Evolutionary conservation across 2,797 vertebrate genomes (phyloP), one percentile per base, ranked within the genome.

Genomic region (Betta splendens): DNA sequence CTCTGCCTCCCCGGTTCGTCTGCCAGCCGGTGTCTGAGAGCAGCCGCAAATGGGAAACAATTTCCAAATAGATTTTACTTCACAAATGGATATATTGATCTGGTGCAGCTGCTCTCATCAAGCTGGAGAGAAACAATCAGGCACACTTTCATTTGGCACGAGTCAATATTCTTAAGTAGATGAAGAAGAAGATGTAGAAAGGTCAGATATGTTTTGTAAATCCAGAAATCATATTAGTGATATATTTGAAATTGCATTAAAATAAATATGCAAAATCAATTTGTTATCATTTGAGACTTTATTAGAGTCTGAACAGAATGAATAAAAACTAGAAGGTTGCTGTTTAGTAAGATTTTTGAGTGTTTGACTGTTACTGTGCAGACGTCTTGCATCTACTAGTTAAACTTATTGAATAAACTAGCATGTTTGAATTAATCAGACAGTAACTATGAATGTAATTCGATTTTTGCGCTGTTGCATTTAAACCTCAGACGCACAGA

Each of bases 41-140:
- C 53, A 12, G 46, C 13, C 17, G 9, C 74, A 81, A 82, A 88
- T 57, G 40, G 58, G 70, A 45, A 80, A 73, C 78, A 77, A 79
- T 86, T 86, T 81, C 72, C 85, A 86, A 83, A 84, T 84, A 77
- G 80, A 81, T 85, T 84, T 75, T 38, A 80, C 80, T 81, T 87
- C 79, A 64, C 78, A 69, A 78, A 85, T 75, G 64, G 77, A 84
- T 66, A 31, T 76, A 89, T 88, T 84, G 87, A 90, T 85, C 69
- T 23, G 50, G 29, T 69, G 74, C 64, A 66, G 84, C 80, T 81
- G 66, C 46, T 77, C 73, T 86, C 80, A 80, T 87, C 69, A 86
- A 46, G 67, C 66, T 35, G 62, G 51, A 59, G 69, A 71, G 75
- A 72, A 72, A 72, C 77, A 85, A 80, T 79, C 75, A 84, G 75